A percentile compares a stretch with the other conserved stretches of the same genome.
These are phyloP conservation scores for Ridgeia piscesae DNA, from an alignment of 1,140 invertebrate species.

Conservation along the genomic window DNA sequence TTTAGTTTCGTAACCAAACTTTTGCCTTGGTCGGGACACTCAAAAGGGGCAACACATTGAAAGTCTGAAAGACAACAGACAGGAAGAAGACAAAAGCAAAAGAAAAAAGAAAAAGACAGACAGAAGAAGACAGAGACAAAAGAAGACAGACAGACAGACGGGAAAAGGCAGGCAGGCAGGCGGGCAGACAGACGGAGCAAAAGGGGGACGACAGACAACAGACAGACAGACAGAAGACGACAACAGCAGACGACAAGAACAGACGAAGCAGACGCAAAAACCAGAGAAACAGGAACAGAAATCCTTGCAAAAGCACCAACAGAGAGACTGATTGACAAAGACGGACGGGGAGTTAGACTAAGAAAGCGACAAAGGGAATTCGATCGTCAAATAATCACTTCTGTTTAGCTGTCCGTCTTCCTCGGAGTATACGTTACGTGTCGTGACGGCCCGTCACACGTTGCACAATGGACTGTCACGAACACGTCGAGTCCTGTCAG, in stretches of 20 bases:
- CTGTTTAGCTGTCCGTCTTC: background rate
- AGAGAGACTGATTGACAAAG: slow-evolving; percentile 17
- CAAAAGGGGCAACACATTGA: no score
- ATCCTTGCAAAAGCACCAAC: no score
- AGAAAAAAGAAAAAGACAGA: no score
- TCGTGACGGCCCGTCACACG: background rate
- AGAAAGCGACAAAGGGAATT: background rate
- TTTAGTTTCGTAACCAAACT: no score
- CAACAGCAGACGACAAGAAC: no score
- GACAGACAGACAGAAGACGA: no score
- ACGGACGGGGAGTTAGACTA: background rate
- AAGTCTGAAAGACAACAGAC: no score
- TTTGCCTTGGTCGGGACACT: no score
- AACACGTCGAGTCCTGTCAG: background rate
- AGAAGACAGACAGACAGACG: slow-evolving; percentile 22
- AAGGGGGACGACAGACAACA: no score
- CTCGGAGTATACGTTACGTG: background rate
- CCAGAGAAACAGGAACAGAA: no score
- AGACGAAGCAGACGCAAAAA: no score
- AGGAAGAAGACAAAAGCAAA: no score
- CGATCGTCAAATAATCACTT: background rate
- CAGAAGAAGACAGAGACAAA: background rate
- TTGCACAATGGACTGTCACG: background rate
- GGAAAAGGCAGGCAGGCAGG: slow-evolving; percentile 19
- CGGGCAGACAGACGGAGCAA: slow-evolving; percentile 22